Evolutionary conservation across 2,113 vertebrate species (phyloP), one percentile per base, ranked within the genome.

Genomic region (Prinia subflava): DNA sequence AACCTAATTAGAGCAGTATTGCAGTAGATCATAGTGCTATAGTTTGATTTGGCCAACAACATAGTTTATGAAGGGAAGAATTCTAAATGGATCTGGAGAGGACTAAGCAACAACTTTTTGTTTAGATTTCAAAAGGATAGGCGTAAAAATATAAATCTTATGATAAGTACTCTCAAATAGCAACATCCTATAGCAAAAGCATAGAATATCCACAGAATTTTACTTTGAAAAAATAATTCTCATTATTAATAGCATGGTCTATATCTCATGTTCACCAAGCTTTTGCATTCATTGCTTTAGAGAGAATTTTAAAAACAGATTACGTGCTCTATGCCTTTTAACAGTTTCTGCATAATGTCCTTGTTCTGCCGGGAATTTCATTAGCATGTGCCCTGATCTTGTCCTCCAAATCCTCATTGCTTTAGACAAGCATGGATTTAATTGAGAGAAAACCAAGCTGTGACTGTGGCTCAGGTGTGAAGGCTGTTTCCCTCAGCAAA

Each of bases 401-500:
- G 90, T 97, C 96, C 96, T 95, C 96, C 77, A 96, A 95, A 94
- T 60, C 60, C 94, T 97, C 95, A 94, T 93, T 95, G 96, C 96
- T 97, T 97, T 95, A 94, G 95, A 97, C 92, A 97, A 97, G 94
- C 96, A 94, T 91, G 76, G 92, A 90, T 97, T 97, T 98, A 98
- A 98, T 96, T 97, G 98, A 98, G 95, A 97, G 95, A 97, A 98
- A 96, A 94, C 89, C 97, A 94, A 86, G 85, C 96, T 96, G 96
- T 95, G 96, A 92, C 89, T 95, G 91, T 93, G 97, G 97, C 95
- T 97, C 96, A 97, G 97, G 97, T 98, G 95, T 87, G 95, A 97
- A 97, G 92, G 80, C 95, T 95, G 80, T 94, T 97, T 96, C 92
- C 95, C 91, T 92, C 35, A 85, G 96, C 94, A 98, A 97, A 98